Evolutionary conservation across 2,797 vertebrate genomes (phyloP).

Genomic region (Pangasius djambal): DNA sequence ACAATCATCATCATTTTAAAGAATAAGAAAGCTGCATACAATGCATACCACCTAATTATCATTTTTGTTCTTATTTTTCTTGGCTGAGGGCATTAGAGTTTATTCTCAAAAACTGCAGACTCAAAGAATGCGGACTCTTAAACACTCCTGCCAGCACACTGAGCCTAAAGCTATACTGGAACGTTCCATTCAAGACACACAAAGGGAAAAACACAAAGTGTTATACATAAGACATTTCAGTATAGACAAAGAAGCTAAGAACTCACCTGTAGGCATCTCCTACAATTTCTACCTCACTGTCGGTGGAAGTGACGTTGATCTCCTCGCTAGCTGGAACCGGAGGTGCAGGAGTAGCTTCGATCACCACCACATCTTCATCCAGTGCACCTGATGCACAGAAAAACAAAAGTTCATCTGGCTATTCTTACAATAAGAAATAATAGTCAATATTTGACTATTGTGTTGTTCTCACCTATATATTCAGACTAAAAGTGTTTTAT

Average conservation of each 20-base stretch:
- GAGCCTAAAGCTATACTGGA: background rate
- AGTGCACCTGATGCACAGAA: slow-evolving; percentile 80
- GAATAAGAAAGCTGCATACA: background rate
- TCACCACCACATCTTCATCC: slow-evolving; percentile 98
- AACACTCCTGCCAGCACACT: background rate
- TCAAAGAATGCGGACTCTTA: background rate
- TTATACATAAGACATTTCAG: background rate
- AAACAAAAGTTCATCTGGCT: background rate
- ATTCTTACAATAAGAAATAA: background rate
- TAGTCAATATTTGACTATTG: background rate
- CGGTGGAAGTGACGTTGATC: slow-evolving; percentile 99
- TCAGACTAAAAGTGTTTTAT: background rate
- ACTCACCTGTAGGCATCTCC: slow-evolving; percentile 94
- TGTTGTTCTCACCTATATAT: background rate
- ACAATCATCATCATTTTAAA: background rate
- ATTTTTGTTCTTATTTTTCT: background rate
- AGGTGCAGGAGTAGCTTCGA: slow-evolving; percentile 92
- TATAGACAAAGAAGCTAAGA: background rate
- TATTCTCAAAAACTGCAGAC: background rate
- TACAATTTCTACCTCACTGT: slow-evolving; percentile 98
- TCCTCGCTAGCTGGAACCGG: slow-evolving; percentile 95
- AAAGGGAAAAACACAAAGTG: background rate
- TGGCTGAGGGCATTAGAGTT: background rate
- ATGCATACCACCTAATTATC: background rate
- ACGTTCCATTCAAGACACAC: no score